phyloP scores from a whole-genome alignment of 1,140 invertebrate genomes.

The Choristoneura fumiferana region DNA sequence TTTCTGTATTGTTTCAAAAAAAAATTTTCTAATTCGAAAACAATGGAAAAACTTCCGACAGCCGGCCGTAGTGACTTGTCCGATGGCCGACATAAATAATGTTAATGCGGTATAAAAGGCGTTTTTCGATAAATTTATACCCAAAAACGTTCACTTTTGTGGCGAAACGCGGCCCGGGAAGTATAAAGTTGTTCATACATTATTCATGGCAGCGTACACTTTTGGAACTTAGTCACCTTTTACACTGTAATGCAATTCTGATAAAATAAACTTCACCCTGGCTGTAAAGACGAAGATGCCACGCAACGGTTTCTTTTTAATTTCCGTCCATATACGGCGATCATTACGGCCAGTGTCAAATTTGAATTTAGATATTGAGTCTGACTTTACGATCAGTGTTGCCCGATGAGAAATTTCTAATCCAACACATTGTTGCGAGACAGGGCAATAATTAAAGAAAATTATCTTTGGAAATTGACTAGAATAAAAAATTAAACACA shows the following conservation, averaged over 20 bases:
- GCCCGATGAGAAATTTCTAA: slow-evolving; percentile 30
- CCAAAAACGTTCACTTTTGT: slow-evolving; percentile 55
- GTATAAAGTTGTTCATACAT: slow-evolving; percentile 71
- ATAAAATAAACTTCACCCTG: slow-evolving; percentile 37
- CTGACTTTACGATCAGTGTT: slow-evolving; percentile 22
- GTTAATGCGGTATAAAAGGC: slow-evolving; percentile 67
- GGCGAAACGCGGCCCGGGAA: slow-evolving; percentile 42
- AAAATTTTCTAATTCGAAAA: not conserved
- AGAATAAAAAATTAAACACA: slow-evolving; percentile 52
- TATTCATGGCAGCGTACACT: slow-evolving; percentile 49
- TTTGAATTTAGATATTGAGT: not conserved
- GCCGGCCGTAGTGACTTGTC: slow-evolving; percentile 8
- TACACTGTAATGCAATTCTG: slow-evolving; percentile 21
- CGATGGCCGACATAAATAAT: slow-evolving; percentile 57
- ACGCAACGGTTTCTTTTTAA: slow-evolving; percentile 30
- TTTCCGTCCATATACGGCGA: slow-evolving; percentile 35
- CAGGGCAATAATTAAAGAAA: slow-evolving; percentile 61
- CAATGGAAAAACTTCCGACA: slow-evolving; percentile 8
- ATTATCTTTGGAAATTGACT: slow-evolving; percentile 49
- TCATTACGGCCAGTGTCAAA: slow-evolving; percentile 38
- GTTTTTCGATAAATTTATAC: slow-evolving; percentile 70
- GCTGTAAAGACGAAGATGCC: slow-evolving; percentile 13
- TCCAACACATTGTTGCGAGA: slow-evolving; percentile 28
- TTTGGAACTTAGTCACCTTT: slow-evolving; percentile 45
- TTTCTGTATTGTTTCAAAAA: too few species aligned